Conservation (phyloP, 1,140 invertebrate genomes). For the Drosophila melanica region DNA sequence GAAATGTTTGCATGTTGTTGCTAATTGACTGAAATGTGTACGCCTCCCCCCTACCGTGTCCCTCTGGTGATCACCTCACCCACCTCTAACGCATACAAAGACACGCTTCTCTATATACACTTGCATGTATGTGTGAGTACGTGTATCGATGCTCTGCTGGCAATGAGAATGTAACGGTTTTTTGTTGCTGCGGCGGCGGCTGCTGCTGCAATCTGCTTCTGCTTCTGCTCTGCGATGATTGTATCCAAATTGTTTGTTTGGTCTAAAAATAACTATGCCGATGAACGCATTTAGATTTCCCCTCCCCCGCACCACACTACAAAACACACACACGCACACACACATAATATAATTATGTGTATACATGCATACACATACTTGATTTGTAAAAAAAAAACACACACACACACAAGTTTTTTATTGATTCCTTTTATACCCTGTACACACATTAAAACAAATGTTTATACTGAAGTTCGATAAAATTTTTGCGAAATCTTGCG, state of each 20-base stretch:
- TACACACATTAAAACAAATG: no score
- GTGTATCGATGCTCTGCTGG: conserved; percentile 25
- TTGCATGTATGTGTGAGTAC: conserved; percentile 1
- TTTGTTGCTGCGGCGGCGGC: conserved; percentile 29
- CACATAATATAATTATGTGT: conserved; percentile 37
- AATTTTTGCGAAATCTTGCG: no score
- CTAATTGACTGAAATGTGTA: conserved; percentile 76
- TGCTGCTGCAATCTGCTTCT: conserved; percentile 19
- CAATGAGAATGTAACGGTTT: conserved; percentile 63
- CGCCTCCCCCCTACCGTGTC: background rate
- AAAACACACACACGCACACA: conserved; percentile 31
- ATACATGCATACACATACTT: conserved; percentile 31
- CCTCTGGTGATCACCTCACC: conserved; percentile 12
- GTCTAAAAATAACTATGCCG: conserved; percentile 71
- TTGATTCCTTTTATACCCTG: conserved; percentile 18
- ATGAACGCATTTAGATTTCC: conserved; percentile 77
- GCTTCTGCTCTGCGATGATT: conserved; percentile 46
- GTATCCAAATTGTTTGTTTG: conserved; percentile 78
- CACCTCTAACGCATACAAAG: background rate
- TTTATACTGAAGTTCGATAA: no score
- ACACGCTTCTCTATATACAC: background rate
- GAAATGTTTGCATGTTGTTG: conserved; percentile 71
- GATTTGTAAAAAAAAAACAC: conserved; percentile 19
- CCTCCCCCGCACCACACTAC: conserved; percentile 21
- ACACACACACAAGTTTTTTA: conserved; percentile 32